These are phyloP conservation scores for Acanthornis magna DNA, from an alignment of 2,797 vertebrate species.

Conservation along the genomic window DNA sequence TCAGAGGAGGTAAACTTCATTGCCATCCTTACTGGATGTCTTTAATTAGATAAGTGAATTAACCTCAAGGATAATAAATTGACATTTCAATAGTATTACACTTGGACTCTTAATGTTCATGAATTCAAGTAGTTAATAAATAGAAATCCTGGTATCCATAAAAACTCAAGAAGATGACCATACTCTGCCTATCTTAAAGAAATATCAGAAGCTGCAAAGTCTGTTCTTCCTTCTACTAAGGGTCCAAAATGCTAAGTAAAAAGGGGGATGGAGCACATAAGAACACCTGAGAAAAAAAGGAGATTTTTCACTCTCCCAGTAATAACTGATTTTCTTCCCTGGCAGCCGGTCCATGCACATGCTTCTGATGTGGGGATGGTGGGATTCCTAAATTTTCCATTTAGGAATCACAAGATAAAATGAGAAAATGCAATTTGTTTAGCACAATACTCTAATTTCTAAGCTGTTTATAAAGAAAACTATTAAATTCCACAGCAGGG, in stretches of 20 bases:
- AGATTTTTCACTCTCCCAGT: neutral
- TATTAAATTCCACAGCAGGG: neutral
- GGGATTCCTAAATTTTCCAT: neutral
- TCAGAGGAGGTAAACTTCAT: neutral
- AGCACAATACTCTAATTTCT: neutral
- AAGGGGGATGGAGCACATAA: neutral
- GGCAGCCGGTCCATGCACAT: fast-evolving
- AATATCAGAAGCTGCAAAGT: neutral
- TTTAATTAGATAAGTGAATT: neutral
- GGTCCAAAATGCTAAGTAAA: neutral
- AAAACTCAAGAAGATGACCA: neutral
- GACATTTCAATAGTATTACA: neutral
- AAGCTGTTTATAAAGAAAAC: neutral
- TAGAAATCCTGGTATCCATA: neutral
- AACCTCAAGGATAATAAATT: neutral
- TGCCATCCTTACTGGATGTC: neutral
- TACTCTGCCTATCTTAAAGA: neutral
- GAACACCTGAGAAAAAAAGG: neutral
- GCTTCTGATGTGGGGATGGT: neutral
- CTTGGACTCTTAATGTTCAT: neutral
- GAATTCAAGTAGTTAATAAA: neutral
- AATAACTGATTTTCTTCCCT: neutral
- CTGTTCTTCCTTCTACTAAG: neutral
- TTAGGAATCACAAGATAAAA: neutral
- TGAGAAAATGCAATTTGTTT: neutral